A percentile compares a stretch with the other conserved stretches of the same genome.
phyloP scores from a whole-genome alignment of 2,888 invertebrate genomes.

The Aporophyla nigra region DNA sequence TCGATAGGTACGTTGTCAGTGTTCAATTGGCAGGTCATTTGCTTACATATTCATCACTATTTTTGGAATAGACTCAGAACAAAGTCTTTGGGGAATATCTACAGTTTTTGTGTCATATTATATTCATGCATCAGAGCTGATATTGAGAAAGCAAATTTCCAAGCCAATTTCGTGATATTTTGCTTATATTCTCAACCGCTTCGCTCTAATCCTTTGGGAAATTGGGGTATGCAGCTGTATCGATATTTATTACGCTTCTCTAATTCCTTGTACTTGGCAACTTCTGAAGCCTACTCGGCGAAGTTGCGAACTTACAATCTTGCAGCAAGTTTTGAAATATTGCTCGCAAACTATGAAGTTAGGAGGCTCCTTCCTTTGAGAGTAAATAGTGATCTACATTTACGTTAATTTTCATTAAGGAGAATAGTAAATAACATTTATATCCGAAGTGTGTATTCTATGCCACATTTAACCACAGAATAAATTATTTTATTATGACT shows the following conservation, averaged over 20 bases:
- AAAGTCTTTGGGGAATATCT: too few relatives aligned
- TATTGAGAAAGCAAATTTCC: not conserved
- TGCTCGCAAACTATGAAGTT: constrained; percentile 24
- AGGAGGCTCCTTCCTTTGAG: constrained; percentile 10
- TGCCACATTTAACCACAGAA: too few relatives aligned
- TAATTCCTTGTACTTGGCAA: constrained; percentile 9
- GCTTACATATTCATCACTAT: too few relatives aligned
- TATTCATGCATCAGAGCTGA: not conserved
- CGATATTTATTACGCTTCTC: constrained; percentile 22
- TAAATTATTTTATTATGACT: not conserved
- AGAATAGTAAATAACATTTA: not conserved
- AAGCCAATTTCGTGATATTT: not conserved
- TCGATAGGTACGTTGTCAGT: too few relatives aligned
- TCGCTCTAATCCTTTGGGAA: constrained; percentile 23
- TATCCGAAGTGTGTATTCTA: not conserved
- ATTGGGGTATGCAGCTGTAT: constrained; percentile 22
- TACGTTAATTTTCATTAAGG: not conserved
- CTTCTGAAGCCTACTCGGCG: constrained; percentile 6
- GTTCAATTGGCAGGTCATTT: too few relatives aligned
- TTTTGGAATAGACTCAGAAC: too few relatives aligned
- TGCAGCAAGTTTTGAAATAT: constrained; percentile 20
- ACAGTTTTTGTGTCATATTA: not conserved
- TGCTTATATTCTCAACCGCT: not conserved
- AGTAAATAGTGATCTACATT: not conserved
- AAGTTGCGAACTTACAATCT: not conserved